These are phyloP conservation scores for Rallus limicola DNA, from an alignment of 2,113 vertebrate species.

Conservation along the genomic window DNA sequence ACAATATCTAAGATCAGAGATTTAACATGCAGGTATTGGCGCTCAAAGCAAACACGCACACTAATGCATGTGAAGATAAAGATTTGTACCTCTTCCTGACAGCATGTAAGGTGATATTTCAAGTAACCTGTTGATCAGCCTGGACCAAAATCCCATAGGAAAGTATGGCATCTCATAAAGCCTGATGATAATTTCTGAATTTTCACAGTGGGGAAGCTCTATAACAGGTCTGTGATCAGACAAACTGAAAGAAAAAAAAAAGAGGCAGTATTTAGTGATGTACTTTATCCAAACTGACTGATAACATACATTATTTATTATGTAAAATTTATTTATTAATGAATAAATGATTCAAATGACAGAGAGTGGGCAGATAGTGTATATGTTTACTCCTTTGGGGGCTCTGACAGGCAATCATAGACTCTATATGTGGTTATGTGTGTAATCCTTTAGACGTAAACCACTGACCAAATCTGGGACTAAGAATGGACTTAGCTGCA, in stretches of 20 bases:
- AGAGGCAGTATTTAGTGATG: background rate
- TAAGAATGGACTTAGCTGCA: too few relatives aligned
- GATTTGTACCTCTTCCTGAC: constrained; percentile 83
- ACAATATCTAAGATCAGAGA: background rate
- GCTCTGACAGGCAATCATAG: too few relatives aligned
- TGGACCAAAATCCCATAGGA: constrained; percentile 96
- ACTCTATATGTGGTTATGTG: too few relatives aligned
- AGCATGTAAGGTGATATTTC: constrained; percentile 91
- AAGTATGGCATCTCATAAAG: constrained; percentile 97
- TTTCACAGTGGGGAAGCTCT: constrained; percentile 93
- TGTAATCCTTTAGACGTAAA: too few relatives aligned
- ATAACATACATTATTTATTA: background rate
- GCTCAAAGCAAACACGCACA: background rate
- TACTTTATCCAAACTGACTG: background rate
- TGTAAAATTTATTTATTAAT: background rate
- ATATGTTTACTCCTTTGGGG: background rate
- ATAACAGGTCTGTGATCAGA: constrained; percentile 90
- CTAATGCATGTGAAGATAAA: background rate
- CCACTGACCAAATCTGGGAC: too few relatives aligned
- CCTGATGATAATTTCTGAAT: constrained; percentile 91
- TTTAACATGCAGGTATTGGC: background rate
- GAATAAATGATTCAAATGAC: background rate
- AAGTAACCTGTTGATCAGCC: constrained; percentile 91
- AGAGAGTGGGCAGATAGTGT: background rate
- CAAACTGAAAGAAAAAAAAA: constrained; percentile 77